These are phyloP conservation scores for Danio rerio DNA, from an alignment of 2,113 vertebrate genomes.

Conservation along the genomic window GRCz12tu NC_133177.1:37085001-37085500, in stretches of 20 bases:
- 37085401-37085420: not conserved
- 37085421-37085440: too few species aligned
- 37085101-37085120: not conserved
- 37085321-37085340: constrained; percentile 20
- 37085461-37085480: too few species aligned
- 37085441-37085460: too few species aligned
- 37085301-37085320: not conserved
- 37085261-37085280: not conserved
- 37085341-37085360: constrained; percentile 5
- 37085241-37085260: not conserved
- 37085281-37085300: not conserved
- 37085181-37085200: constrained; percentile 45
- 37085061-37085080: constrained; percentile 36
- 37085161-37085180: constrained; percentile 3
- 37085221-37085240: constrained; percentile 13
- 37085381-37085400: not conserved
- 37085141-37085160: not conserved
- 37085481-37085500: too few species aligned
- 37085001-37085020: too few species aligned
- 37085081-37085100: constrained; percentile 14
- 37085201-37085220: constrained; percentile 62
- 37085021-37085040: too few species aligned
- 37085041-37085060: not conserved
- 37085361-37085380: not conserved
- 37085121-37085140: constrained; percentile 8